phyloP scores from a whole-genome alignment of 1,140 invertebrate genomes.

The Formica exsecta region DNA sequence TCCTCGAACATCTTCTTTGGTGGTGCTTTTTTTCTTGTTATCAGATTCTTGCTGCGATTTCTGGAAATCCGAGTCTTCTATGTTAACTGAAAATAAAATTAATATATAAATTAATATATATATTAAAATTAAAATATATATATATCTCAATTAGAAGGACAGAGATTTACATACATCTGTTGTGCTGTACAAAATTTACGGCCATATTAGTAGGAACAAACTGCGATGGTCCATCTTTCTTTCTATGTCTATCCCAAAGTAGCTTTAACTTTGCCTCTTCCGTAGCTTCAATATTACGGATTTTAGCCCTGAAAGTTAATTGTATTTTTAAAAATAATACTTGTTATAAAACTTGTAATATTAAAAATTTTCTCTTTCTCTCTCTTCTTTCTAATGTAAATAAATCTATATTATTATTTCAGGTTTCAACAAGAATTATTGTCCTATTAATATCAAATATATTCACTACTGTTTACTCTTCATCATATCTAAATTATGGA shows the following conservation, averaged over 20 bases:
- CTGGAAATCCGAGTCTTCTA: constrained; percentile 90
- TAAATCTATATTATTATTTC: not conserved
- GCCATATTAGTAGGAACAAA: constrained; percentile 99
- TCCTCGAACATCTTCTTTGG: constrained; percentile 88
- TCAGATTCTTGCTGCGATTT: constrained; percentile 87
- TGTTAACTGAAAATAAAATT: constrained; percentile 90
- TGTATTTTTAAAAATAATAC: constrained; percentile 55
- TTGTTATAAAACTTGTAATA: not conserved
- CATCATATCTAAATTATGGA: not conserved
- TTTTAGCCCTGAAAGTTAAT: constrained; percentile 92
- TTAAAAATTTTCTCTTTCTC: no score
- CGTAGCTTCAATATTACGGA: constrained; percentile 98
- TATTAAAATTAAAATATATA: not conserved
- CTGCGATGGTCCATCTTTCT: constrained; percentile 97
- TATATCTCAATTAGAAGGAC: not conserved
- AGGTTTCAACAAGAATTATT: not conserved
- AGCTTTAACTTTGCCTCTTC: constrained; percentile 98
- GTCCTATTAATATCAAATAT: not conserved
- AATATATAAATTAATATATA: not conserved
- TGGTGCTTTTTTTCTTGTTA: constrained; percentile 86
- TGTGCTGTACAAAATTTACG: constrained; percentile 99
- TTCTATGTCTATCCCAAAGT: constrained; percentile 94
- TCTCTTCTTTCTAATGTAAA: not conserved
- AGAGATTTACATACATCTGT: constrained; percentile 91
- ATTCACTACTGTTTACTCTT: not conserved